These are phyloP conservation scores for Cyanoramphus novaezelandiae DNA, from an alignment of 2,113 vertebrate genomes.

Conservation along the genomic window DNA sequence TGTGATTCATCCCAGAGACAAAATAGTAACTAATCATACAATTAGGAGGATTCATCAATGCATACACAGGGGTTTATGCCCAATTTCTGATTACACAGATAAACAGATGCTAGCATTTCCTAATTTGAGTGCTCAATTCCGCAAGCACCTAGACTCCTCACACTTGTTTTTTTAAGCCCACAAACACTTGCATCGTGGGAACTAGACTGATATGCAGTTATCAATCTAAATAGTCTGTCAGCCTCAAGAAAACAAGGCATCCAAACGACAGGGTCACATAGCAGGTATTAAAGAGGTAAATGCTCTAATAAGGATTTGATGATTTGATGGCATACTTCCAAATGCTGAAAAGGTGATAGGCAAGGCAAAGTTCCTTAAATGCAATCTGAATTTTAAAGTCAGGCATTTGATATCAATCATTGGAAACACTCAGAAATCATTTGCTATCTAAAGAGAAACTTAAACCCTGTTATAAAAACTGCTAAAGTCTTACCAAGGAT, in stretches of 20 bases:
- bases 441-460: not conserved
- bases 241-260: not conserved
- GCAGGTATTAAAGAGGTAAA: not conserved
- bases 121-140: not conserved
- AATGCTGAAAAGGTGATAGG: not conserved
- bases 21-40: not conserved
- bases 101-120: not conserved
- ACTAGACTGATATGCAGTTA: not conserved
- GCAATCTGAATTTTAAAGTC: not conserved
- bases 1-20: not conserved
- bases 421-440: not conserved
- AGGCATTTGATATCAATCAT: not conserved
- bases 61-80: not conserved
- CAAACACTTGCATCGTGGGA: not conserved
- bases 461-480: not conserved
- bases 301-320: not conserved
- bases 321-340: not conserved
- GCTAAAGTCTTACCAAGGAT: not conserved
- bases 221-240: not conserved
- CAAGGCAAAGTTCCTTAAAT: not conserved
- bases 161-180: not conserved
- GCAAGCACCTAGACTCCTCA: not conserved
- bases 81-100: not conserved
- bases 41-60: not conserved
- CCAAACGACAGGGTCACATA: not conserved